A percentile compares a stretch with the other conserved stretches of the same genome.
Conservation (phyloP, 2,888 invertebrate species). For the Amphipyra berbera region DNA sequence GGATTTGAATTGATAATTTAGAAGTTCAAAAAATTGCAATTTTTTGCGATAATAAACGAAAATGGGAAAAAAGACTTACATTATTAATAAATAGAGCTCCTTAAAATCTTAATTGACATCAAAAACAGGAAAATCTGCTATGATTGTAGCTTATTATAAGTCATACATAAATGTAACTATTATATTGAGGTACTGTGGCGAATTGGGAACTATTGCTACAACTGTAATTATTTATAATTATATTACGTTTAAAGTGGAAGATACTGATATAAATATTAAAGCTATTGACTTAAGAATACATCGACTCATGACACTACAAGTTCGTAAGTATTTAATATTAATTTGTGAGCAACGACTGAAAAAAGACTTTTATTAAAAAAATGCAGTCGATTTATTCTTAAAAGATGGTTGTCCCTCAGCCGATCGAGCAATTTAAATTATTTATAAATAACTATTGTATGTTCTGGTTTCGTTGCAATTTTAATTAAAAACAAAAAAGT, state of each 20-base stretch:
- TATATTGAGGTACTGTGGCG: constrained; percentile 87
- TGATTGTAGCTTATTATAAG: constrained; percentile 64
- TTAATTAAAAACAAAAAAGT: constrained; percentile 42
- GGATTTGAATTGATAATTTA: constrained; percentile 35
- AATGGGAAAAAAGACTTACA: constrained; percentile 45
- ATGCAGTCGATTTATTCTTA: constrained; percentile 79
- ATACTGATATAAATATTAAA: constrained; percentile 88
- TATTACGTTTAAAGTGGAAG: constrained; percentile 83
- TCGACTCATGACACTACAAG: constrained; percentile 68
- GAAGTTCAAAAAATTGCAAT: constrained; percentile 31
- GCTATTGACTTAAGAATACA: constrained; percentile 85
- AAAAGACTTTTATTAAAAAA: constrained; percentile 60
- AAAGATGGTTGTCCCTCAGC: constrained; percentile 60
- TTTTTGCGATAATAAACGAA: constrained; percentile 20
- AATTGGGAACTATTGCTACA: constrained; percentile 86
- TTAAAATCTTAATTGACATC: constrained; percentile 57
- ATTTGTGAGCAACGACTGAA: constrained; percentile 56
- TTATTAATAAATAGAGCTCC: constrained; percentile 53
- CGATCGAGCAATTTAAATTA: constrained; percentile 83
- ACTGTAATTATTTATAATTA: constrained; percentile 73
- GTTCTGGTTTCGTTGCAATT: constrained; percentile 70
- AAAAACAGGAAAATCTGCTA: constrained; percentile 67
- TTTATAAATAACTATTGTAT: constrained; percentile 86
- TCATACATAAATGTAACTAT: constrained; percentile 76
- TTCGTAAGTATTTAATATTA: constrained; percentile 43